These are phyloP conservation scores for Malurus cyaneus DNA, from an alignment of 2,113 vertebrate genomes.

Conservation along the genomic window DNA sequence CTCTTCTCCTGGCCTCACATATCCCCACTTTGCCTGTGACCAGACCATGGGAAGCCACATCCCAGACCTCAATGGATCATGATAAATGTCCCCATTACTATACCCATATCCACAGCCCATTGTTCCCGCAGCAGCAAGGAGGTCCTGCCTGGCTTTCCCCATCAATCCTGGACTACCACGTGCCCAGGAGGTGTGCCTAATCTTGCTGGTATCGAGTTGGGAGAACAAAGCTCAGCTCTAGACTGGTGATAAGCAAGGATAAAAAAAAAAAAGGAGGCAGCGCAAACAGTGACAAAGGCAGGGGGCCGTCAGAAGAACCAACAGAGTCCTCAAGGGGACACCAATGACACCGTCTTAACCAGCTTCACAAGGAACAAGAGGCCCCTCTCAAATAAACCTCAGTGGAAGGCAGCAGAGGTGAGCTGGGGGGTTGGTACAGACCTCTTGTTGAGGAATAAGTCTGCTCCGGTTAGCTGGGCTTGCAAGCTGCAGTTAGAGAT, in stretches of 20 bases:
- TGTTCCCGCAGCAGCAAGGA: neutral
- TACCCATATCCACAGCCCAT: neutral
- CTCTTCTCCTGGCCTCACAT: neutral
- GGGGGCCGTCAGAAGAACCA: neutral
- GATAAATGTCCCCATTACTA: neutral
- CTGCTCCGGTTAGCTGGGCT: neutral
- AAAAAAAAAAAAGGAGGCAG: neutral
- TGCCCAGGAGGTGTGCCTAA: neutral
- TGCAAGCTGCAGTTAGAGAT: neutral
- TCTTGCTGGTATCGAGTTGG: neutral
- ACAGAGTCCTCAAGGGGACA: neutral
- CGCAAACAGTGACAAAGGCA: neutral
- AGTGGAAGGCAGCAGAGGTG: neutral
- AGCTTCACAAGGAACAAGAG: neutral
- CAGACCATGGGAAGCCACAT: neutral
- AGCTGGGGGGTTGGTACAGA: neutral
- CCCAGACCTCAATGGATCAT: neutral
- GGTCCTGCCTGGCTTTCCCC: neutral
- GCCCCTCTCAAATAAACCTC: neutral
- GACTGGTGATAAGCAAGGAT: neutral
- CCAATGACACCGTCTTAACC: neutral
- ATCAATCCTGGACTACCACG: accelerated
- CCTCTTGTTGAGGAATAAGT: neutral
- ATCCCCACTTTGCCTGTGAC: neutral
- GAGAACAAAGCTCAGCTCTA: neutral